Evolutionary conservation across 2,113 vertebrate genomes (phyloP), one percentile per base, ranked within the genome.

Genomic region (Camelus bactrianus): DNA sequence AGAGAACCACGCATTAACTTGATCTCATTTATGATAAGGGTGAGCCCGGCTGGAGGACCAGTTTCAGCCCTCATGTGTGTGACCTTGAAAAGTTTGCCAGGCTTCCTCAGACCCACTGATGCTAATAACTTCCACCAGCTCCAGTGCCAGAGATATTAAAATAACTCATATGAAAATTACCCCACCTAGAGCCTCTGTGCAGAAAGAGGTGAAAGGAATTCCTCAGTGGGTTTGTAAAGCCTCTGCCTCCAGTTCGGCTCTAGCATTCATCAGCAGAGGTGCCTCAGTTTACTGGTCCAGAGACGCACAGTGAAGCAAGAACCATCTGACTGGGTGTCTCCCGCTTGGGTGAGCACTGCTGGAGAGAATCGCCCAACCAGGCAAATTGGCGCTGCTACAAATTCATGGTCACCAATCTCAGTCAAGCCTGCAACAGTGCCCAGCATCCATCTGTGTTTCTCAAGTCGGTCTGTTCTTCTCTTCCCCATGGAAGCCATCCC

Each of bases 341-440:
- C 62, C 82, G 92, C 89, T 96, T 79, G 79, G 69, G 82, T 93
- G 95, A 96, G 67, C 77, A 60, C 56, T 75, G 56, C 94, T 86
- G 32, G 77, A 94, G 85, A 91, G 94, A 94, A 91, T 30, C 67
- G 0, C 69, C 91, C 67, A 75, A 42, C 91, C 85, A 46, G 73
- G 67, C 67, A 94, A 86, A 91, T 6, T 50, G 91, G 86, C 17
- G 8, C 83, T 35, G 89, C 91, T 86, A 2, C 73, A 69, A 46
- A 35, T 94, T 79, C 94, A 35, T 11, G 60, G 81, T 30, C 54
- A 56, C 94, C 82, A n/a, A 15, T 95, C 93, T 93, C 81, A 26
- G 8, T 91, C 76, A 24, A 64, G 77, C 77, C 72, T n/a, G 48
- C 35, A 6, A 52, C 28, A 6, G 42, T 9, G 24, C 77, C 62